phyloP scores from a whole-genome alignment of 2,888 invertebrate genomes.

The Frankliniella intonsa region DNA sequence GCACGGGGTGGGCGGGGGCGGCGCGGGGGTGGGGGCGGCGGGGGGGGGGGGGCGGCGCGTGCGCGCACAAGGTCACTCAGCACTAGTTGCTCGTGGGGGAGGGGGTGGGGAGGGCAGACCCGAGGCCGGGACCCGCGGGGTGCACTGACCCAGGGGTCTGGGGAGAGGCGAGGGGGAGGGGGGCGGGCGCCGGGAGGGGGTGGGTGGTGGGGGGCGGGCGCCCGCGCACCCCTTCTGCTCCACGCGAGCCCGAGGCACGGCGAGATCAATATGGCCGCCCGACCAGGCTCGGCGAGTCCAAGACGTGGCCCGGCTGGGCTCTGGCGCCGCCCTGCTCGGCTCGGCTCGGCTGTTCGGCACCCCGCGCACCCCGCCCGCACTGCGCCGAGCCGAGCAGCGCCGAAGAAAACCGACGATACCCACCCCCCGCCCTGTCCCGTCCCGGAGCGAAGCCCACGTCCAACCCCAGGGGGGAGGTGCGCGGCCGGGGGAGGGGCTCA shows the following conservation, averaged over 20 bases:
- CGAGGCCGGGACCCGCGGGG: neutral
- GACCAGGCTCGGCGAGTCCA: neutral
- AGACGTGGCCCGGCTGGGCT: neutral
- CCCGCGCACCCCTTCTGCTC: too few relatives aligned
- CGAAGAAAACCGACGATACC: neutral
- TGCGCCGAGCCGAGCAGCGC: neutral
- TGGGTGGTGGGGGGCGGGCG: too few relatives aligned
- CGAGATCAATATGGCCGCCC: neutral
- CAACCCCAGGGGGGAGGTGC: neutral
- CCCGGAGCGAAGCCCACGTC: neutral
- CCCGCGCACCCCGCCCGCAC: neutral
- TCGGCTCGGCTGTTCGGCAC: neutral
- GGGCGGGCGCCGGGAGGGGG: neutral
- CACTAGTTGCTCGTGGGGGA: conserved; percentile 15
- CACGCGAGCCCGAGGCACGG: neutral
- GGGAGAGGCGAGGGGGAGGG: neutral
- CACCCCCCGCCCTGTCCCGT: neutral
- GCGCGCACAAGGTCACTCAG: conserved; percentile 14
- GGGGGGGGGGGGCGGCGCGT: neutral
- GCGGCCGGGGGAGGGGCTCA: neutral
- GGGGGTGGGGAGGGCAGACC: neutral
- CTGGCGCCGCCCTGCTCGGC: neutral
- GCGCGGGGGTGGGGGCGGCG: neutral
- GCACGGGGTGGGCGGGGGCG: neutral
- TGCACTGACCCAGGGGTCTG: neutral